These are phyloP conservation scores for Chamaedrilus cognettii DNA, from an alignment of 2,888 invertebrate genomes.

Conservation along the genomic window DNA sequence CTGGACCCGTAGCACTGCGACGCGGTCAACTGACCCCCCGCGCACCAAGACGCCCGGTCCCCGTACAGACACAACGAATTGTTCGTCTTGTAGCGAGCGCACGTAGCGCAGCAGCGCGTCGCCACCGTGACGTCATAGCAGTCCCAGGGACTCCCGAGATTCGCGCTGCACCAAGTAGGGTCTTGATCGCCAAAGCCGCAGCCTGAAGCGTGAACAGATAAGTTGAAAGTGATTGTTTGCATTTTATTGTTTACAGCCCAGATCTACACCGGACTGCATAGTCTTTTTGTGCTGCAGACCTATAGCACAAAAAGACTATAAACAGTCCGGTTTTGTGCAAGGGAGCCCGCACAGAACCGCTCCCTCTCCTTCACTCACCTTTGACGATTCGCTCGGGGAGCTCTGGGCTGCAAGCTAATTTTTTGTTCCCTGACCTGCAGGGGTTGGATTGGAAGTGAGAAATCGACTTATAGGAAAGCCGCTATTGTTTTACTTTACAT, in stretches of 20 bases:
- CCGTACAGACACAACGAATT: constrained; percentile 21
- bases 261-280: neutral
- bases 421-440: no score
- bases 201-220: neutral
- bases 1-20: constrained; percentile 8
- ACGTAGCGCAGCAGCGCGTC: constrained; percentile 8
- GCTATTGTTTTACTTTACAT: no score
- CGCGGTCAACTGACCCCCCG: neutral
- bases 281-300: neutral
- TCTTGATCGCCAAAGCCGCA: constrained; percentile 18
- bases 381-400: no score
- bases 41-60: constrained; percentile 13
- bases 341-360: no score
- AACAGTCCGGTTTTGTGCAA: no score
- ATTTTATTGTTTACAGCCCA: no score
- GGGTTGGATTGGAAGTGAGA: no score
- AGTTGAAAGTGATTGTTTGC: no score
- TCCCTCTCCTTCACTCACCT: no score
- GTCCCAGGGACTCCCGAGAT: neutral
- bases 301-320: neutral
- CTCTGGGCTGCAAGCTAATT: no score
- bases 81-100: constrained; percentile 5
- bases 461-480: no score
- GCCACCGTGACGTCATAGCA: neutral
- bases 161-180: constrained; percentile 7